Percentiles rank a stretch among this genome's conserved stretches.
These are phyloP conservation scores for Drosophila robusta DNA, from an alignment of 2,888 invertebrate genomes.

Conservation along the genomic window DNA sequence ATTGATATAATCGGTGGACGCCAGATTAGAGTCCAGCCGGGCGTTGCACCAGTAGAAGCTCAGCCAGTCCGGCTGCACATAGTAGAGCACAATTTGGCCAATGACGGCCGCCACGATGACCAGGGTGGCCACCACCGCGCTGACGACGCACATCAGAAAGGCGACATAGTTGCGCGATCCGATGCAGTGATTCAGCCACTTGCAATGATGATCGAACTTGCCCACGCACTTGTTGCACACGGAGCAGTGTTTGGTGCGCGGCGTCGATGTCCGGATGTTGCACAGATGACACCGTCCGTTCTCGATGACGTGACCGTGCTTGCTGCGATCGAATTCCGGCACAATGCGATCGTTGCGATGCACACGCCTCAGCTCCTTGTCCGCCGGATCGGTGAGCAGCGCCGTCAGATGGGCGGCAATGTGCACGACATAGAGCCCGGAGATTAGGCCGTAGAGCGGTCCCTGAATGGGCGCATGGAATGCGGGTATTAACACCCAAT, in stretches of 20 bases:
- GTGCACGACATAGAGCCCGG: constrained; percentile 90
- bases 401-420: constrained; percentile 91
- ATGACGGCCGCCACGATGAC: constrained; percentile 90
- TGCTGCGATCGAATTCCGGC: constrained; percentile 93
- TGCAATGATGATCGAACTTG: constrained; percentile 98
- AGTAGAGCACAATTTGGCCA: constrained; percentile 89
- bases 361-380: constrained; percentile 89
- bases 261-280: constrained; percentile 91
- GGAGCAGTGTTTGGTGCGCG: constrained; percentile 96
- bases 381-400: constrained; percentile 94
- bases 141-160: constrained; percentile 92
- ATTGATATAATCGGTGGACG: constrained; percentile 64
- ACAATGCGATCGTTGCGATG: constrained; percentile 87
- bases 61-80: constrained; percentile 87
- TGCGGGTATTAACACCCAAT: constrained; percentile 90
- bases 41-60: constrained; percentile 84
- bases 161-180: constrained; percentile 95
- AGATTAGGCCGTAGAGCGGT: constrained; percentile 87
- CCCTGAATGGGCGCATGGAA: constrained; percentile 88
- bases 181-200: constrained; percentile 99
- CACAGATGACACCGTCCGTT: constrained; percentile 97
- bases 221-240: constrained; percentile 99
- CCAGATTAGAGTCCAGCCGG: constrained; percentile 16
- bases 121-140: constrained; percentile 90
- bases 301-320: constrained; percentile 97